Evolutionary conservation across 2,888 invertebrate species (phyloP), one percentile per base, ranked within the genome.

Genomic region (Tanypteryx hageni): DNA sequence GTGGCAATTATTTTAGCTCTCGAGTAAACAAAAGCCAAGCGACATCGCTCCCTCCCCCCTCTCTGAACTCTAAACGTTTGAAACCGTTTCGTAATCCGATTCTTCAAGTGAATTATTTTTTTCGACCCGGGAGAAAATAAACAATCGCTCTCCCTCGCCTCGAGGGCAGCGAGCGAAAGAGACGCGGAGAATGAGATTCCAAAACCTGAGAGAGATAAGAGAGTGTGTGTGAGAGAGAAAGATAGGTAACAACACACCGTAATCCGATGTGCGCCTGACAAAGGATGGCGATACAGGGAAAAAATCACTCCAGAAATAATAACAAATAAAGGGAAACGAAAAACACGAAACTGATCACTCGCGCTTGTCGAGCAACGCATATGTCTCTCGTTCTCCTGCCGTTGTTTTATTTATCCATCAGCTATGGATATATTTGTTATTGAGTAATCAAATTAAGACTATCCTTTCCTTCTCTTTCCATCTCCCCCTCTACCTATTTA

Each of bases 81-180:
- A 16, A 83, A 83, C 56, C 83, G n/a, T 83, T 82, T 13, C 44
- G 82, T 82, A 82, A 83, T 83, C 56, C n/a, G 83, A 83, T 83
- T 56, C n/a, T 56, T n/a, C 44, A 27, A 44, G n/a, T 83, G 3
- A 14, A 44, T 57, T 57, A 56, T n/a, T 83, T 83, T 82, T 83
- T 83, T 57, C 44, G 44, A 44, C 5, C 56, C 57, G n/a, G 5
- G 83, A 83, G 57, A 82, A 27, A 9, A 56, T 83, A 82, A 82
- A 82, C 82, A 82, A 82, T 83, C 44, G 18, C 83, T 16, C 16
- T 44, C 16, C n/a, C 44, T 44, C 83, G 83, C 56, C 83, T 56
- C 57, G 56, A 83, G 83, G 83, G 9, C 56, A 18, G 57, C 83
- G 3, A 44, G 5, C 44, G 44, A 44, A 44, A 44, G 44, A 44